phyloP scores from a whole-genome alignment of 2,113 vertebrate species.

The Lycaon pictus region DNA sequence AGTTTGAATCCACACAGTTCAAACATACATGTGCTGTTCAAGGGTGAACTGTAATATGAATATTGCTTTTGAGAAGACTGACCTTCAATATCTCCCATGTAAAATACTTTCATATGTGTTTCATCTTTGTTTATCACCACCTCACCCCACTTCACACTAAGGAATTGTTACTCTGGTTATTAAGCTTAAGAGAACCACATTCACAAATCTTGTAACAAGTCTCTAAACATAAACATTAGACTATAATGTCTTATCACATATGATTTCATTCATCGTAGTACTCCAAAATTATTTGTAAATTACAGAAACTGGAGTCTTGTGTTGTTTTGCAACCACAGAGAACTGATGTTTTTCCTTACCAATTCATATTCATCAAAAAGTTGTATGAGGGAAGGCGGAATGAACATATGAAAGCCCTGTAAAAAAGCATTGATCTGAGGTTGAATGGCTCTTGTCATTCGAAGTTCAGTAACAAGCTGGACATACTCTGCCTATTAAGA shows the following conservation, averaged over 20 bases:
- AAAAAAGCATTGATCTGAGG: constrained; percentile 99
- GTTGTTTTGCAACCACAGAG: background rate
- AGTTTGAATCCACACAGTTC: background rate
- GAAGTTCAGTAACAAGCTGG: constrained; percentile 98
- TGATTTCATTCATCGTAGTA: background rate
- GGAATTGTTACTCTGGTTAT: constrained; percentile 7
- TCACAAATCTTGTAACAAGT: background rate
- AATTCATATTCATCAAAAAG: constrained; percentile 99
- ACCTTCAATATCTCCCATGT: background rate
- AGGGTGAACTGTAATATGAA: background rate
- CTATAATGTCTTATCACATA: background rate
- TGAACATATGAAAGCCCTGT: constrained; percentile 98
- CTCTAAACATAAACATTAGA: constrained; percentile 8
- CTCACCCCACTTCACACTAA: background rate
- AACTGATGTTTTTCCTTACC: constrained; percentile 88
- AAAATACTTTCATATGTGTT: background rate
- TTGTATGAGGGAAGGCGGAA: constrained; percentile 96
- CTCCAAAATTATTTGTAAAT: constrained; percentile 46
- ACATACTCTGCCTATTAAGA: constrained; percentile 96
- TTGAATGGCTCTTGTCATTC: constrained; percentile 99
- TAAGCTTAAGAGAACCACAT: constrained; percentile 35
- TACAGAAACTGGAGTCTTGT: constrained; percentile 8
- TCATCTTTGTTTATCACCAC: background rate
- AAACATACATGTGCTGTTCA: background rate
- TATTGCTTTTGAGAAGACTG: background rate